Evolutionary conservation across 1,140 invertebrate genomes (phyloP), one percentile per base, ranked within the genome.

Genomic region (Vanessa tameamea): DNA sequence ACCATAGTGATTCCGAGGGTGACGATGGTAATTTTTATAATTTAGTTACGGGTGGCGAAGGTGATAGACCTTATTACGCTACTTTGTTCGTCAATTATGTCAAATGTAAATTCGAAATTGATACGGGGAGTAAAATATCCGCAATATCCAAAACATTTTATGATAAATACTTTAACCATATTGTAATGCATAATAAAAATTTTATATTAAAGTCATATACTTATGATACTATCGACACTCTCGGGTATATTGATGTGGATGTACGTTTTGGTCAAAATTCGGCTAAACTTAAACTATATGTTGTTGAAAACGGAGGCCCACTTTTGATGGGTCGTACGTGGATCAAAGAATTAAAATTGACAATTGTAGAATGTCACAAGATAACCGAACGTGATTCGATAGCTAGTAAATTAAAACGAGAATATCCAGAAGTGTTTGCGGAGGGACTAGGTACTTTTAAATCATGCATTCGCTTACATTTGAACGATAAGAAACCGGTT

Each of bases 311-410:
- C 53, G 78, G 74, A 9, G 78, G 74, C 16, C 78, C 74, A n/a
- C 78, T 71, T 37, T 53, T 81, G 1, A 74, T 82, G 70, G 77
- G 81, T 61, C 47, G 78, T 16, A 72, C 68, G 50, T 81, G 81
- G 76, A 81, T 78, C 64, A 83, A 78, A 75, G 65, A 71, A 61
- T 81, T 81, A 72, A 76, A 51, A 77, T 67, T 80, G 61, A 26
- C 55, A 26, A 59, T 76, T 66, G 26, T 51, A 65, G n/a, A 76
- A 64, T 76, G 72, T 65, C 71, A 76, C 64, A 72, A 81, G 31
- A 13, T 72, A 37, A 65, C 55, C 31, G 59, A 73, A 43, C 48
- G 65, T 12, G 68, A 75, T 16, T 72, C 78, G 16, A 63, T 79
- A 5, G 73, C 76, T 20, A 64, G 37, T 26, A 47, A 31, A 9